These are phyloP conservation scores for Epicauta chinensis DNA, from an alignment of 1,140 invertebrate species.

Conservation along the genomic window DNA sequence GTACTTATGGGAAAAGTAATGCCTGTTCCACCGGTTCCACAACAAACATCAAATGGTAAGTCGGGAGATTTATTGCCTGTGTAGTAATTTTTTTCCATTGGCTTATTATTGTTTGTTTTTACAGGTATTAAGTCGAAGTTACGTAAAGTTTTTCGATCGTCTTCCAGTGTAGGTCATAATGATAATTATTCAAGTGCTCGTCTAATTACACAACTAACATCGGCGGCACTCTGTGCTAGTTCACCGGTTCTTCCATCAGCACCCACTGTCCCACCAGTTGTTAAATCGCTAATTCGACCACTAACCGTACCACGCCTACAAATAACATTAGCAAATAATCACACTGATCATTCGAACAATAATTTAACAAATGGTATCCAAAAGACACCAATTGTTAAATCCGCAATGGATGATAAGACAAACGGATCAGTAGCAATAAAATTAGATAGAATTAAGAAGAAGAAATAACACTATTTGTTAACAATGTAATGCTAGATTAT, in stretches of 20 bases:
- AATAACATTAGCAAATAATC: slow-evolving; percentile 41
- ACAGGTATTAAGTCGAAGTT: slow-evolving; percentile 47
- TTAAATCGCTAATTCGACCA: slow-evolving; percentile 52
- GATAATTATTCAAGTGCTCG: slow-evolving; percentile 42
- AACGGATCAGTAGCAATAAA: too few species aligned
- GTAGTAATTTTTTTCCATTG: neutral
- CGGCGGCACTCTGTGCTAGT: slow-evolving; percentile 56
- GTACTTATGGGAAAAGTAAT: slow-evolving; percentile 48
- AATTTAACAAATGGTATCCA: slow-evolving; percentile 20
- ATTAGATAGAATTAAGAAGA: slow-evolving; percentile 34
- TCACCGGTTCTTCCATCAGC: slow-evolving; percentile 52
- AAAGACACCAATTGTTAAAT: slow-evolving; percentile 42
- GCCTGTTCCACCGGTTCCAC: slow-evolving; percentile 29
- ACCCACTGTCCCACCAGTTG: slow-evolving; percentile 45
- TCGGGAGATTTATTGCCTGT: too few species aligned
- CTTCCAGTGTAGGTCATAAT: slow-evolving; percentile 46
- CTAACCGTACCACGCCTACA: slow-evolving; percentile 54
- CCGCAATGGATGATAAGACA: neutral
- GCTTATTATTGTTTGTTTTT: neutral
- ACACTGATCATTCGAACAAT: slow-evolving; percentile 16
- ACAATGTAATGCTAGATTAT: slow-evolving; percentile 23
- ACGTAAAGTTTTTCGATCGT: slow-evolving; percentile 53
- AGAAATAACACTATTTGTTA: slow-evolving; percentile 32
- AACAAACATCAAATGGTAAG: slow-evolving; percentile 30
- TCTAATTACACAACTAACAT: slow-evolving; percentile 55